phyloP scores from a whole-genome alignment of 1,140 invertebrate genomes.

The Zaprionus camerounensis region DNA sequence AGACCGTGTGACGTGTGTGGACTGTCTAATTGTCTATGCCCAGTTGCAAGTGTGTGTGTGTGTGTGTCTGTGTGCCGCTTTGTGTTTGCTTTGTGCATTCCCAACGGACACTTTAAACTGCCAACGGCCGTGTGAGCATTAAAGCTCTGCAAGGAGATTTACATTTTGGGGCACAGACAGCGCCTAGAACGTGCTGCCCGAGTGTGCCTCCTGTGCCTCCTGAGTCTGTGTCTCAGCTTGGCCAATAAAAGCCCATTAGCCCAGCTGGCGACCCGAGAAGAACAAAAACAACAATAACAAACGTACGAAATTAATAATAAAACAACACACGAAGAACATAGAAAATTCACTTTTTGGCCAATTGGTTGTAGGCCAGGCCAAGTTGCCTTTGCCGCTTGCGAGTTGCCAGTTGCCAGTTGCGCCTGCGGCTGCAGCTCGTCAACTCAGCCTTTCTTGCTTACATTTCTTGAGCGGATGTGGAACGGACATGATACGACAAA shows the following conservation, averaged over 20 bases:
- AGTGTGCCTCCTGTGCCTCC: not conserved
- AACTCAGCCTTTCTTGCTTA: conserved; percentile 44
- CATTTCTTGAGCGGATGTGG: conserved; percentile 22
- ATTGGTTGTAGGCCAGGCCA: conserved; percentile 34
- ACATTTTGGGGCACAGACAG: conserved; percentile 57
- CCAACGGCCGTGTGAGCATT: conserved; percentile 63
- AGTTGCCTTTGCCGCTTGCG: conserved; percentile 5
- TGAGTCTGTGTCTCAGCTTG: conserved; percentile 19
- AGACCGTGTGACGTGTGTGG: conserved; percentile 46
- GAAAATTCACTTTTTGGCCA: conserved; percentile 71
- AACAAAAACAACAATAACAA: conserved; percentile 29
- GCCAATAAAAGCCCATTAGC: conserved; percentile 64
- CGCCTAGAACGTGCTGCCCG: conserved; percentile 27
- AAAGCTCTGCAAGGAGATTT: conserved; percentile 70
- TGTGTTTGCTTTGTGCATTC: conserved; percentile 52
- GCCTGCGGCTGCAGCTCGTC: conserved; percentile 39
- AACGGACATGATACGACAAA: conserved; percentile 17
- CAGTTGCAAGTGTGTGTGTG: conserved; percentile 11
- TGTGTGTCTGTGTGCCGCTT: conserved; percentile 56
- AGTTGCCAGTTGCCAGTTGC: conserved; percentile 7
- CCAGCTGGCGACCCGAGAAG: conserved; percentile 39
- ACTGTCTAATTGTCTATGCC: conserved; percentile 61
- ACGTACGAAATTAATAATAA: conserved; percentile 76
- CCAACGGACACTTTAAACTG: conserved; percentile 76
- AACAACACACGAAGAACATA: conserved; percentile 60